These are phyloP conservation scores for Bombus cullumanus DNA, from an alignment of 1,140 invertebrate genomes.

Conservation along the genomic window DNA sequence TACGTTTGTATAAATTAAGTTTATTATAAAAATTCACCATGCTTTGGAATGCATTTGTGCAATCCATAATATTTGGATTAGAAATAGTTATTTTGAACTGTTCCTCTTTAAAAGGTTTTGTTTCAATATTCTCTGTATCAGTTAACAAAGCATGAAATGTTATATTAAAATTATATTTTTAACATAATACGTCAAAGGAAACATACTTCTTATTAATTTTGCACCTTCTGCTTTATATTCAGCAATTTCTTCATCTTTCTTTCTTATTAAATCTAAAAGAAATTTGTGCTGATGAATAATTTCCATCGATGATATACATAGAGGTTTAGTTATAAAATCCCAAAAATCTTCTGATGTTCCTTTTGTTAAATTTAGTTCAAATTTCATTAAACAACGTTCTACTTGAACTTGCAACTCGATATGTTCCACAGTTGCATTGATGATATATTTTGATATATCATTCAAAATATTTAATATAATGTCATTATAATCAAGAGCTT, in stretches of 20 bases:
- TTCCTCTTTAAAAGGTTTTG: slow-evolving; percentile 70
- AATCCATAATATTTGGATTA: slow-evolving; percentile 24
- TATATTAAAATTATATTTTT: not conserved
- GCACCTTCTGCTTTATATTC: slow-evolving; percentile 78
- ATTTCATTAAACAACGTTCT: slow-evolving; percentile 71
- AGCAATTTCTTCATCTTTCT: slow-evolving; percentile 76
- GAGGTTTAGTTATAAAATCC: slow-evolving; percentile 70
- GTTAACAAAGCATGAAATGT: slow-evolving; percentile 21
- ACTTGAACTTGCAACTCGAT: slow-evolving; percentile 69
- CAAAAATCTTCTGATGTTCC: slow-evolving; percentile 68
- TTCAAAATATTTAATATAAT: slow-evolving; percentile 66
- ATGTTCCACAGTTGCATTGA: slow-evolving; percentile 42
- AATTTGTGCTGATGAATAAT: slow-evolving; percentile 61
- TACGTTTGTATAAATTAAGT: slow-evolving; percentile 4
- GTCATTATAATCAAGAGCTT: slow-evolving; percentile 59
- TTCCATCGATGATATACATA: slow-evolving; percentile 67
- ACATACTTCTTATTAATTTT: slow-evolving; percentile 73
- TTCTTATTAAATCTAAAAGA: slow-evolving; percentile 72
- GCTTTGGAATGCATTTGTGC: slow-evolving; percentile 48
- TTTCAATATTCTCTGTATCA: slow-evolving; percentile 72
- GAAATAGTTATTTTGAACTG: slow-evolving; percentile 45
- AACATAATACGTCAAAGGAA: not conserved
- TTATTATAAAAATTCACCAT: slow-evolving; percentile 49
- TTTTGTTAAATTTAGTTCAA: slow-evolving; percentile 70
- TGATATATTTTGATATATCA: slow-evolving; percentile 58